Base-by-base conservation (phyloP, 2,113 vertebrate genomes). In the Apus apus region DNA sequence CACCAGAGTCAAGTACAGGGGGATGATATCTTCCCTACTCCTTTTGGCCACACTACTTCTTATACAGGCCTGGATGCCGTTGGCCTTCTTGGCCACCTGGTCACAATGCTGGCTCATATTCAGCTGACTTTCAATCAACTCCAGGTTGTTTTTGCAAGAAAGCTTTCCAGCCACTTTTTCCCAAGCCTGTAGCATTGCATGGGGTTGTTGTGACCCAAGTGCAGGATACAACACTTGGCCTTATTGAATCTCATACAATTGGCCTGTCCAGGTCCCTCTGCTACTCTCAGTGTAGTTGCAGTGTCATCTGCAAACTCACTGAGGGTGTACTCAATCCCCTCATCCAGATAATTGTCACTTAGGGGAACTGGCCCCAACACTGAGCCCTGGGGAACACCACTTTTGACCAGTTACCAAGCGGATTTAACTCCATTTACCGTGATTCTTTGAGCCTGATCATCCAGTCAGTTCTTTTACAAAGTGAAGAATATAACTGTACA, bases 41-140 rank as follows among this genome's bases (percentile, higher is more conserved):
- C 50, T 56, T 11, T 20, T 76, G n/a, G 20, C 12, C 26, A 38
- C 19, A 23, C 19, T 50, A 2, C 30, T 48, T 29, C 45, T 50
- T 43, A 23, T 17, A 18, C 45, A 61, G 2, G 45, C 15, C 73
- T 61, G 26, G n/a, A 38, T 61, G 26, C 14, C 4, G 0, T 61
- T 48, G 43, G 15, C 45, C 56, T 50, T 61, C 15, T 36, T 23
- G 21, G 6, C 14, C 30, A 17, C 38, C 32, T 34, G 30, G 14
- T 6, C 38, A 54, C 5, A 45, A 30, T 29, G 17, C 2, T 1
- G 3, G 15, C n/a, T 48, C 43, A 20, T 19, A 8, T 13, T 26
- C 43, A 58, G 3, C 2, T 0, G 0, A 8, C 17, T 50, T 13
- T 50, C 0, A 0, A 60, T 17, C 27, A 50, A 11, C 17, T 15